Evolutionary conservation across 2,797 vertebrate genomes (phyloP), one percentile per base, ranked within the genome.

Genomic region (Podarcis lilfordi): DNA sequence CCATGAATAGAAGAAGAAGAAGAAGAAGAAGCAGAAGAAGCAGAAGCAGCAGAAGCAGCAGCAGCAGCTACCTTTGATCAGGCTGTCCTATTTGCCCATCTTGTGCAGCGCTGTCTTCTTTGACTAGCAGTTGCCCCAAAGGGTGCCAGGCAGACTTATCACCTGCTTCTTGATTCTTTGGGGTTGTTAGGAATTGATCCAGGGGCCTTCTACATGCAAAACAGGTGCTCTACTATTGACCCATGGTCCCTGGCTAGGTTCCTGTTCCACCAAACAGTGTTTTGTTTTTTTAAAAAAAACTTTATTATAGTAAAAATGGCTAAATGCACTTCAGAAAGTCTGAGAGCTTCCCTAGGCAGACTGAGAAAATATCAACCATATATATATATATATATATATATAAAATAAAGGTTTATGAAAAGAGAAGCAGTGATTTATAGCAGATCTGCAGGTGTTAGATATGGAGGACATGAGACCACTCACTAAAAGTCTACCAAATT

Each of bases 391-490:
- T 43, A 8, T 43, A 43, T 43, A 43, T 43, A 9, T 43, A 43
- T 45, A 45, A 9, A 45, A 45, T 10, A 50, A 13, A 50, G 50
- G 50, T 50, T 50, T 50, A 50, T 50, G 50, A 50, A 50, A 50
- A 50, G 50, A 61, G 17, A 61, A 61, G 21, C 59, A 61, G 59
- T 61, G 15, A 21, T 89, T 93, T 91, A 0, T 88, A 35, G 92
- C 94, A 92, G 86, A 91, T 91, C 77, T 80, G 74, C 85, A 90
- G 93, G 93, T 92, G 90, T 94, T 90, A 92, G 91, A 85, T 86
- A 94, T 94, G 85, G 92, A 93, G 92, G 93, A 96, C 89, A 90
- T 89, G 93, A 86, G 92, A 84, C 89, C 43, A 5, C 82, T 71
- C 77, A 89, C 90, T 88, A 88, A 78, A 94, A 95, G 92, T 94